Conservation (phyloP, 2,888 invertebrate species). For the Rugalucina vietnamica region DNA sequence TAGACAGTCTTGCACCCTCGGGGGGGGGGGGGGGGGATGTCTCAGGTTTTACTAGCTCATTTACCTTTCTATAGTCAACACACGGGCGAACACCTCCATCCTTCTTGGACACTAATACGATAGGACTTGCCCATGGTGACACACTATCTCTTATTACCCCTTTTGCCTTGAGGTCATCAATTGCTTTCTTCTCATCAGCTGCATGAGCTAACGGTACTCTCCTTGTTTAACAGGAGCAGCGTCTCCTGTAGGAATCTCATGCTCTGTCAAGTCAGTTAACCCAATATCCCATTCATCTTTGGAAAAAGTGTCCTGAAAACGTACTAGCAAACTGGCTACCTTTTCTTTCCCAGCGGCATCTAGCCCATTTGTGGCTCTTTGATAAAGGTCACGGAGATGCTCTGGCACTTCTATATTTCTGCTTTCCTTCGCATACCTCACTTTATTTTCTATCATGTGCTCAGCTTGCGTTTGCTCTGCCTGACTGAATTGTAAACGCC, state of each 20-base stretch:
- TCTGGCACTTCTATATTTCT: neutral
- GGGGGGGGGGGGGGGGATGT: no score
- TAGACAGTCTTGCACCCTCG: no score
- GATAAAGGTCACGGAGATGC: neutral
- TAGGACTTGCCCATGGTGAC: neutral
- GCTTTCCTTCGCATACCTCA: no score
- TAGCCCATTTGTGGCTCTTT: neutral
- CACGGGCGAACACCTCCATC: no score
- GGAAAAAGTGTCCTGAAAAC: neutral
- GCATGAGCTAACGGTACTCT: conserved; percentile 9
- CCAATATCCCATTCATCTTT: conserved; percentile 4
- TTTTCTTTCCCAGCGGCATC: neutral
- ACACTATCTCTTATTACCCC: conserved; percentile 16
- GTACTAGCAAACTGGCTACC: neutral
- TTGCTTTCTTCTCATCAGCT: neutral
- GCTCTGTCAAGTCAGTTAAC: conserved; percentile 5
- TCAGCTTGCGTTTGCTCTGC: no score
- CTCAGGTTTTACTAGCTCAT: no score
- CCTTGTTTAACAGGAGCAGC: neutral
- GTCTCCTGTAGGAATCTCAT: neutral
- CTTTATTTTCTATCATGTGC: no score
- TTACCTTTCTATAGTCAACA: no score
- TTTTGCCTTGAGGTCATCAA: conserved; percentile 3
- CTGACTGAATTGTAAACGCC: no score
- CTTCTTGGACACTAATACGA: no score